A percentile compares a stretch with the other conserved stretches of the same genome.
Conservation (phyloP, 2,888 invertebrate genomes). For the Lathronympha strigana region DNA sequence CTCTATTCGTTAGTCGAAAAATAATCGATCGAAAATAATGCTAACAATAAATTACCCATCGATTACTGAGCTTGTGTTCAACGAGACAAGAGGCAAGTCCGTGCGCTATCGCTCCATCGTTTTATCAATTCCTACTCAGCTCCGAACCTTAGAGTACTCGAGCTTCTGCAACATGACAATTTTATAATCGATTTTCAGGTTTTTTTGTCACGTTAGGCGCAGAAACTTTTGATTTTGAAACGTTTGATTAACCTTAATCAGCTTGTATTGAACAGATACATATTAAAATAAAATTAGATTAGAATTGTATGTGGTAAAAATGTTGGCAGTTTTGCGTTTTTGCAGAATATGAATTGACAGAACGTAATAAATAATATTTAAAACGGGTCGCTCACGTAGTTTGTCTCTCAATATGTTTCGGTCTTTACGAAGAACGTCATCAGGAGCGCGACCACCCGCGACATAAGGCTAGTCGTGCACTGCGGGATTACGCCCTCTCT, state of each 20-base stretch:
- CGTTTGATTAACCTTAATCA: background rate
- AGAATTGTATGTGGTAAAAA: background rate
- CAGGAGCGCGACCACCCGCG: no score
- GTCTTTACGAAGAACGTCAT: no score
- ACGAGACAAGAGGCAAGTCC: conserved; percentile 46
- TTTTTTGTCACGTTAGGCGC: conserved; percentile 3
- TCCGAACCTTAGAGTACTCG: conserved; percentile 8
- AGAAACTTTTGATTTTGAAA: background rate
- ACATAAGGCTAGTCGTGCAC: no score
- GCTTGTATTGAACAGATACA: no score
- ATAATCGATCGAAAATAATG: background rate
- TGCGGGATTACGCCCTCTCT: no score
- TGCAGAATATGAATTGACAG: no score
- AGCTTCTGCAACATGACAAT: conserved; percentile 11
- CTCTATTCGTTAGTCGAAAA: background rate
- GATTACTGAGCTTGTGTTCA: conserved; percentile 30
- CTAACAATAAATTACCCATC: conserved; percentile 10
- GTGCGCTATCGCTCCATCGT: conserved; percentile 57
- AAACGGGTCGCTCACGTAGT: no score
- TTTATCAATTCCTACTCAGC: conserved; percentile 45
- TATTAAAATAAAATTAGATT: no score
- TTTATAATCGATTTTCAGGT: background rate
- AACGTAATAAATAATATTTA: no score
- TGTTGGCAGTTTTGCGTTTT: no score
- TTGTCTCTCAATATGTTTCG: no score